Base-by-base conservation (phyloP, 2,797 vertebrate genomes). In the Chloroceryle amazona region DNA sequence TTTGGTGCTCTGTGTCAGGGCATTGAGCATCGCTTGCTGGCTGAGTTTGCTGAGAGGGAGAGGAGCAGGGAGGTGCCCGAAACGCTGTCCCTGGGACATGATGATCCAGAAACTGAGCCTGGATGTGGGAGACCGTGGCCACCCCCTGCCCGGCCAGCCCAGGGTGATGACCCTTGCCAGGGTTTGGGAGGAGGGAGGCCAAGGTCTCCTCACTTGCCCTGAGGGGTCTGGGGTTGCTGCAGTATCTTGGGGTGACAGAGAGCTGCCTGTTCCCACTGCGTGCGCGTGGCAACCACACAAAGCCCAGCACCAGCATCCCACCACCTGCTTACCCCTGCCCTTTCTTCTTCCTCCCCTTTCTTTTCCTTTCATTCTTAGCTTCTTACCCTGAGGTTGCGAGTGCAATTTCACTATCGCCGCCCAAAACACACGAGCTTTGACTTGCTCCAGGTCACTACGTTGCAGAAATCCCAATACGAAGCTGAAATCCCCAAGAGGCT, bases 201-300 rank as follows among this genome's bases (percentile, higher is more conserved):
- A 46, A 22, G 39, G 47, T 8, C 13, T 8, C 57, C 13, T 7
- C 0, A 0, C 26, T 71, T 15, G 31, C 13, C 60, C 80, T 13
- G 0, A 9, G 61, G 61, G 60, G 28, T 6, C 49, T 23, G 61
- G 61, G 49, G 39, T 35, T 41, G 57, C 54, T n/a, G 60, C 0
- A 2, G 31, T 23, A 71, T 31, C 91, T 70, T 41, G 39, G 35
- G 10, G 58, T 89, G 90, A 92, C 88, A 93, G 92, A 94, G 88
- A 80, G 46, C 80, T 0, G 4, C 63, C 28, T 0, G 13, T 57
- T 68, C 49, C 12, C 1, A 0, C 82, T 52, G 80, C 26, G 39
- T 71, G 79, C 42, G 75, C 2, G 4, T 2, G 1, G 65, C 51
- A 72, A 74, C 46, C 21, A 4, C 62, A 92, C 67, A 93, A 94